Evolutionary conservation across 2,113 vertebrate genomes (phyloP).

Genomic region (Cranoglanis bouderius): DNA sequence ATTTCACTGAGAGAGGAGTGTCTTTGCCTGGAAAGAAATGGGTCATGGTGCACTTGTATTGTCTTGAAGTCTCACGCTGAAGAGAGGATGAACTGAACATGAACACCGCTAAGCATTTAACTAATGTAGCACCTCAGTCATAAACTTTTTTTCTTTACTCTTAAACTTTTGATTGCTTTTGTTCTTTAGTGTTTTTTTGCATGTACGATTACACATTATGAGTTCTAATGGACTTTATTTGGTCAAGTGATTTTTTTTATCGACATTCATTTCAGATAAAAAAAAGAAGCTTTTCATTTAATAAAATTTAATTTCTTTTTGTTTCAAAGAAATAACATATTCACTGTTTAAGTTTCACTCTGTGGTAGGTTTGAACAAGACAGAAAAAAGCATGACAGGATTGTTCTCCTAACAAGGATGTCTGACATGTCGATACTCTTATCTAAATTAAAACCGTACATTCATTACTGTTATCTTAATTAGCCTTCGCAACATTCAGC

Average conservation of each 20-base stretch:
- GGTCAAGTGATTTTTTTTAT: neutral
- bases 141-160: neutral
- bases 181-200: neutral
- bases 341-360: conserved; percentile 31
- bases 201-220: neutral
- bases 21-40: conserved; percentile 53
- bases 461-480: conserved; percentile 59
- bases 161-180: neutral
- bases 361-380: conserved; percentile 20
- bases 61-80: conserved; percentile 43
- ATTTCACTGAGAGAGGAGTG: conserved; percentile 44
- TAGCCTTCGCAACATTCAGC: conserved; percentile 30
- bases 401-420: conserved; percentile 60
- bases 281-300: neutral
- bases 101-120: conserved; percentile 12
- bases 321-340: neutral
- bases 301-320: neutral
- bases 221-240: neutral
- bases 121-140: neutral
- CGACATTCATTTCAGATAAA: neutral
- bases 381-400: conserved; percentile 10
- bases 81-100: conserved; percentile 22
- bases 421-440: conserved; percentile 45
- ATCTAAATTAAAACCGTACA: conserved; percentile 57
- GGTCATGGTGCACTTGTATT: conserved; percentile 46